These are phyloP conservation scores for Strix aluco DNA, from an alignment of 2,113 vertebrate species.

Conservation along the genomic window DNA sequence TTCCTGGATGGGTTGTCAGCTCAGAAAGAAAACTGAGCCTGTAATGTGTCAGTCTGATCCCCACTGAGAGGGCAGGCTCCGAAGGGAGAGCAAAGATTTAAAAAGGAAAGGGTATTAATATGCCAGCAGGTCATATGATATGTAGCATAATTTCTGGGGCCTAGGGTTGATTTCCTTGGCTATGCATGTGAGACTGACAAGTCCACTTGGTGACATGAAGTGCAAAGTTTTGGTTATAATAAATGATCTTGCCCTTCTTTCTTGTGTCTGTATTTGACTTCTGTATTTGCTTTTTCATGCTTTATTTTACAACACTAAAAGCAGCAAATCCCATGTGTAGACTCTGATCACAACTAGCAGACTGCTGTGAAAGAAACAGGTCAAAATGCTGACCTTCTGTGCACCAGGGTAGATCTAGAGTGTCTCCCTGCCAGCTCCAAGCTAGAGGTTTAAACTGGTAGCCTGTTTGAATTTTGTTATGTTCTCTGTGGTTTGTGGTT, in stretches of 20 bases:
- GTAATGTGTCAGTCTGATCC: slow-evolving; percentile 62
- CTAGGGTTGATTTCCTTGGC: slow-evolving; percentile 53
- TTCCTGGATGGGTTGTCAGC: slow-evolving; percentile 43
- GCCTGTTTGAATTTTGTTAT: not conserved
- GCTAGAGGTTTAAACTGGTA: not conserved
- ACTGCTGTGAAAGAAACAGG: slow-evolving; percentile 3
- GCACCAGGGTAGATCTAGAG: not conserved
- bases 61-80: slow-evolving; percentile 42
- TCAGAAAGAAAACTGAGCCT: slow-evolving; percentile 60
- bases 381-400: not conserved
- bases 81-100: slow-evolving; percentile 52
- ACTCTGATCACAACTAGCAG: not conserved
- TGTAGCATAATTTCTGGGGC: slow-evolving; percentile 29
- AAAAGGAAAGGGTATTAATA: slow-evolving; percentile 69
- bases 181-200: slow-evolving; percentile 34
- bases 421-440: not conserved
- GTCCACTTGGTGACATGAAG: slow-evolving; percentile 32
- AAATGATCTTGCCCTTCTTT: slow-evolving; percentile 8
- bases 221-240: slow-evolving; percentile 17
- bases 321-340: slow-evolving; percentile 15
- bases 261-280: not conserved
- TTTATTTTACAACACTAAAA: slow-evolving; percentile 28
- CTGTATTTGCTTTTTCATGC: not conserved
- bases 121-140: slow-evolving; percentile 54
- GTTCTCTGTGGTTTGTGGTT: not conserved